A percentile compares a stretch with the other conserved stretches of the same genome.
Conservation (phyloP, 2,797 vertebrate species). For the Acestrorhynchus altus region DNA sequence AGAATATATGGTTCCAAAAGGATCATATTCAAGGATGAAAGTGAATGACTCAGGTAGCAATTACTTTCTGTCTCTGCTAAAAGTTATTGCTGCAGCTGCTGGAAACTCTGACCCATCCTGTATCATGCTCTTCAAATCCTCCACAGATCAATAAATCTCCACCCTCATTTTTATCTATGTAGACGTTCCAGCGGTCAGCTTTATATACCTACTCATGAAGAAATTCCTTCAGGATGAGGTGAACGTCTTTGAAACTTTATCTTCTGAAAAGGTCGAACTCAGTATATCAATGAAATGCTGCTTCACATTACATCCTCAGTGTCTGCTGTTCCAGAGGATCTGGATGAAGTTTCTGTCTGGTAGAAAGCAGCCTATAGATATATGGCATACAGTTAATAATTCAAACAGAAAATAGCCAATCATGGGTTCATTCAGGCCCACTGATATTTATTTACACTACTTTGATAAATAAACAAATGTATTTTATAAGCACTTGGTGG, state of each 20-base stretch:
- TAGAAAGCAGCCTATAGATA: neutral
- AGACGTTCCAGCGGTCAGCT: slow-evolving; percentile 34
- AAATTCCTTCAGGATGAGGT: slow-evolving; percentile 42
- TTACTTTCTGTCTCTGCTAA: neutral
- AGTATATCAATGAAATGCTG: slow-evolving; percentile 1
- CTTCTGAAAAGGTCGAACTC: slow-evolving; percentile 2
- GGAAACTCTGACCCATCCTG: slow-evolving; percentile 44
- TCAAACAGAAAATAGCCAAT: too few relatives aligned
- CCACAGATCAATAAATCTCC: slow-evolving; percentile 40
- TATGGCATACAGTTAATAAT: neutral
- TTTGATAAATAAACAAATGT: too few relatives aligned
- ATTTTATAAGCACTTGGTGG: too few relatives aligned
- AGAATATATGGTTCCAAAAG: too few relatives aligned
- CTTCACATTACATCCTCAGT: neutral
- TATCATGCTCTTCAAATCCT: slow-evolving; percentile 5
- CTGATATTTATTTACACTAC: too few relatives aligned
- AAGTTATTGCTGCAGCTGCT: slow-evolving; percentile 24
- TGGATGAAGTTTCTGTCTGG: neutral
- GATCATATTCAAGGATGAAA: neutral
- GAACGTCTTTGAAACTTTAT: slow-evolving; percentile 32
- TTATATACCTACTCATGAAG: slow-evolving; percentile 28
- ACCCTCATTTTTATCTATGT: slow-evolving; percentile 26
- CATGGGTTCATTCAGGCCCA: too few relatives aligned
- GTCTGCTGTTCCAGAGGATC: neutral
- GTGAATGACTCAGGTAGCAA: slow-evolving; percentile 20